Conservation (phyloP, 2,888 invertebrate species). For the Saturnia pavonia region DNA sequence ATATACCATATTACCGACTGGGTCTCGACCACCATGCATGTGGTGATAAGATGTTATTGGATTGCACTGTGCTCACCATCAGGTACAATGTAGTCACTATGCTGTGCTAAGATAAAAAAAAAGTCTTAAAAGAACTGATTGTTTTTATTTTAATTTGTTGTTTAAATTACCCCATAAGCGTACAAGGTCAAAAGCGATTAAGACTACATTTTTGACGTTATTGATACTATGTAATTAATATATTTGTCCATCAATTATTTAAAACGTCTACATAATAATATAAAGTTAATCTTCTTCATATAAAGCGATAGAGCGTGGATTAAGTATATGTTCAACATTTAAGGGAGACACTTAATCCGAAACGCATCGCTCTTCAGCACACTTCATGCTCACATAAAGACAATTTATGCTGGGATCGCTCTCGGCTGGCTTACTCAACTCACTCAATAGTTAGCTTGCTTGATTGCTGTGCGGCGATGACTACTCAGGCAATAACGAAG, state of each 20-base stretch:
- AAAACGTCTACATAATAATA: background rate
- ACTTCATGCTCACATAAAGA: slow-evolving; percentile 33
- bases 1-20: too few relatives aligned
- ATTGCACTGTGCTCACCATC: too few relatives aligned
- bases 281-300: background rate
- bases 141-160: background rate
- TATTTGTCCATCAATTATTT: background rate
- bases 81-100: too few relatives aligned
- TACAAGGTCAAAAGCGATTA: background rate
- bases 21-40: too few relatives aligned
- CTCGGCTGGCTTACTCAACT: slow-evolving; percentile 28
- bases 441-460: slow-evolving; percentile 36
- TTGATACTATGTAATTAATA: background rate
- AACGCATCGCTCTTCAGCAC: slow-evolving; percentile 16
- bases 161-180: background rate
- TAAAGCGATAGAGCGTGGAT: background rate
- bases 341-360: slow-evolving; percentile 17
- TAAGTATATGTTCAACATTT: slow-evolving; percentile 1
- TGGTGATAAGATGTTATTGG: too few relatives aligned
- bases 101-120: too few relatives aligned
- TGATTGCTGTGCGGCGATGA: slow-evolving; percentile 42
- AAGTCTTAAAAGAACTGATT: too few relatives aligned
- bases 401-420: slow-evolving; percentile 34
- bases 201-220: background rate
- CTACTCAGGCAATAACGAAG: slow-evolving; percentile 34